phyloP scores from a whole-genome alignment of 2,113 vertebrate genomes.

The Amazona guildingii region DNA sequence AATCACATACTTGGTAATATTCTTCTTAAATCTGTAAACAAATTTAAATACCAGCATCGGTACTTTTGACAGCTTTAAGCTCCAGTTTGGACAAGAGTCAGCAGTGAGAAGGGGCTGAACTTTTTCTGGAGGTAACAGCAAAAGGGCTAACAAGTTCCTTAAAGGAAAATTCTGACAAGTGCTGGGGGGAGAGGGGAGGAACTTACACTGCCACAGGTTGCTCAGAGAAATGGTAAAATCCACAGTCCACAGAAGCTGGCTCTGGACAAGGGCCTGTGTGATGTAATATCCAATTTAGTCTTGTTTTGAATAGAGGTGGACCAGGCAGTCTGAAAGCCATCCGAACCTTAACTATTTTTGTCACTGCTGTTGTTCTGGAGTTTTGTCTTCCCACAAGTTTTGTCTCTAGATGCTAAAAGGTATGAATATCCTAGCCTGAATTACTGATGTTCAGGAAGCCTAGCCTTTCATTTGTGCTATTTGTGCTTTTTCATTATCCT shows the following conservation, averaged over 20 bases:
- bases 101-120: background rate
- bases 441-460: background rate
- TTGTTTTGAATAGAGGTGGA: background rate
- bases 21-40: background rate
- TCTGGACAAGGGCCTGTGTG: background rate
- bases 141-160: background rate
- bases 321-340: background rate
- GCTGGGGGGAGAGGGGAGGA: background rate
- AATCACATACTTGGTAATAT: background rate
- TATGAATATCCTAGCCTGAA: background rate
- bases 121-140: background rate
- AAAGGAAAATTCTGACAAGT: background rate
- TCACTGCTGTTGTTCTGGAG: background rate
- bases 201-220: accelerated
- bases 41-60: background rate
- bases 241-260: background rate
- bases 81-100: background rate
- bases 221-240: background rate
- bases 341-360: background rate
- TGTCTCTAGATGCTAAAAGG: background rate
- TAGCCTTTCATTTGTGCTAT: background rate
- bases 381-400: background rate
- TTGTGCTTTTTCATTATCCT: background rate
- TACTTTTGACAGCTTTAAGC: background rate
- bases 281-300: background rate